A percentile compares a stretch with the other conserved stretches of the same genome.
These are phyloP conservation scores for Lutjanus argentimaculatus DNA, from an alignment of 2,797 vertebrate genomes.

Conservation along the genomic window DNA sequence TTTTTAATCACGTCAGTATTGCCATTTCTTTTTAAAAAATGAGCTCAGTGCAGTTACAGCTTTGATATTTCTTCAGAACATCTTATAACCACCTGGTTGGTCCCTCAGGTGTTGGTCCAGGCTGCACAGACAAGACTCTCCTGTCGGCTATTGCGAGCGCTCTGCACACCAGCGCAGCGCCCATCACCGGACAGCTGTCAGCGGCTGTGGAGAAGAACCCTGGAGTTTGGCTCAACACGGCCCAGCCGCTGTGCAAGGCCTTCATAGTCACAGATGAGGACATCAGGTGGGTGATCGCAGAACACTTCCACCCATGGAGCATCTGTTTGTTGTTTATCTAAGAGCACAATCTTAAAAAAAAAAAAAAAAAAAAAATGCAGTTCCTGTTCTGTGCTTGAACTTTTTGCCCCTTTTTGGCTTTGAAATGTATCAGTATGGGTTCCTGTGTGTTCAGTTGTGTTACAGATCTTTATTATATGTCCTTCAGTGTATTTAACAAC, in stretches of 20 bases:
- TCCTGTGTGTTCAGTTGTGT: not conserved
- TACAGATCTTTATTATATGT: not conserved
- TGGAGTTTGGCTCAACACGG: constrained; percentile 97
- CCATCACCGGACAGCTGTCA: constrained; percentile 97
- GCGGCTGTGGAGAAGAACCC: constrained; percentile 99
- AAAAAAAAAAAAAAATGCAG: not conserved
- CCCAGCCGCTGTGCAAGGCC: constrained; percentile 97
- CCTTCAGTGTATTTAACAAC: constrained; percentile 3
- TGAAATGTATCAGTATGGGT: not conserved
- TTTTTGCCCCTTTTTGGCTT: not conserved
- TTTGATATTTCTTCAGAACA: not conserved
- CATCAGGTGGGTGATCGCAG: constrained; percentile 88
- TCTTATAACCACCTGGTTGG: not conserved
- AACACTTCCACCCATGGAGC: not conserved
- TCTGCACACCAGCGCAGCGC: constrained; percentile 96
- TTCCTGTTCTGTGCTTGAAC: not conserved
- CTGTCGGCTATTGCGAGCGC: constrained; percentile 97
- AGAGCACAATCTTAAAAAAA: too few species aligned
- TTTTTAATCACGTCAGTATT: not conserved
- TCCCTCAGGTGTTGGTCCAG: constrained; percentile 92
- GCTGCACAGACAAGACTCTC: constrained; percentile 96
- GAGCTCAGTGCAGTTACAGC: not conserved
- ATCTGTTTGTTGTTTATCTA: not conserved
- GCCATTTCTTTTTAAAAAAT: too few species aligned
- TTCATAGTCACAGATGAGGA: constrained; percentile 99